Evolutionary conservation across 2,113 vertebrate species (phyloP).

Genomic region (Corvus hawaiiensis): DNA sequence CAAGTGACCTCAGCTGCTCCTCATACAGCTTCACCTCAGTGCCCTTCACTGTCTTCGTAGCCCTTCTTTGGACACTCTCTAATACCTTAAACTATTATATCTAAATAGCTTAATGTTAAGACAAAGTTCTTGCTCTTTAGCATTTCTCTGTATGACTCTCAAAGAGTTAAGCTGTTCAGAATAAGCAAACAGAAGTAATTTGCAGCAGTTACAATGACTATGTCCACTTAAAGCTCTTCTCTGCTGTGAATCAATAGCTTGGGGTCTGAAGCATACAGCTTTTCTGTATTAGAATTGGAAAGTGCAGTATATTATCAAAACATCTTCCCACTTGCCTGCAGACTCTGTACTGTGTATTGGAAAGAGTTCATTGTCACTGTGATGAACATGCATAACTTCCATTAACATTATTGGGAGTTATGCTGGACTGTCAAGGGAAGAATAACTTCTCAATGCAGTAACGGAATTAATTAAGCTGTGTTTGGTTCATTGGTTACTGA

Average conservation of each 20-base stretch:
- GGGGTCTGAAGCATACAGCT: background rate
- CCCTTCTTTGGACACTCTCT: background rate
- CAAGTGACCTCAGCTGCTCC: background rate
- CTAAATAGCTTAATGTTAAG: background rate
- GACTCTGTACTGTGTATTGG: background rate
- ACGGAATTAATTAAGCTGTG: constrained; percentile 16
- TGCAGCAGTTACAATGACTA: rapidly evolving
- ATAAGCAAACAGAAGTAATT: background rate
- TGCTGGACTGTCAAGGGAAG: background rate
- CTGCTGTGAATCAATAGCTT: background rate
- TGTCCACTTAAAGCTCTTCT: background rate
- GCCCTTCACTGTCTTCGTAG: background rate
- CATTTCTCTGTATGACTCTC: background rate
- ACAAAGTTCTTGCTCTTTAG: background rate
- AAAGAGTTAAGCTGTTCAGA: background rate
- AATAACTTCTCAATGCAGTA: background rate
- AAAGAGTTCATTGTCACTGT: background rate
- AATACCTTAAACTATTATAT: background rate
- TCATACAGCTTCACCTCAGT: rapidly evolving
- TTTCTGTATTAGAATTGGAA: background rate
- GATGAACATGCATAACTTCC: background rate
- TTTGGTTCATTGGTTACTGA: background rate
- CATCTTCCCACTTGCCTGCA: background rate
- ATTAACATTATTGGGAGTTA: background rate
- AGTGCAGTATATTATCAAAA: background rate